phyloP scores from a whole-genome alignment of 2,888 invertebrate species.

The Tipula confusa region DNA sequence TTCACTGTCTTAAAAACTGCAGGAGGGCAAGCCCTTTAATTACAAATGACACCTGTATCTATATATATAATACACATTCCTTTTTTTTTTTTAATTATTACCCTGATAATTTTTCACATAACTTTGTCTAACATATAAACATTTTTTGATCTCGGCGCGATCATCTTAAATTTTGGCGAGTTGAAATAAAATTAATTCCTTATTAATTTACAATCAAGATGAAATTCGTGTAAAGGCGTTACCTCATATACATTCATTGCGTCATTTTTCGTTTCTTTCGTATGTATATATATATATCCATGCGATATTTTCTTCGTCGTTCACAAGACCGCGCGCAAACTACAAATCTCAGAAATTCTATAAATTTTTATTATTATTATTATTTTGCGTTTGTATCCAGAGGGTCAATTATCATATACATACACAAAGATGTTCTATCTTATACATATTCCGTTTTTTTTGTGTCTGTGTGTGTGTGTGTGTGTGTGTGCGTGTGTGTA shows the following conservation, averaged over 20 bases:
- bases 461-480: too few relatives aligned
- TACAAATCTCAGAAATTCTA: not conserved
- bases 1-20: too few relatives aligned
- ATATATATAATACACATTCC: too few relatives aligned
- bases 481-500: too few relatives aligned
- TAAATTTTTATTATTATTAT: slow-evolving; percentile 12
- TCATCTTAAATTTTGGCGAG: not conserved
- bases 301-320: not conserved
- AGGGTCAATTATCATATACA: slow-evolving; percentile 14
- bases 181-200: not conserved
- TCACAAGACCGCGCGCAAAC: not conserved
- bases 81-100: too few relatives aligned
- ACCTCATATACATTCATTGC: not conserved
- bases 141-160: not conserved
- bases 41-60: too few relatives aligned
- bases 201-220: not conserved
- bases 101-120: too few relatives aligned
- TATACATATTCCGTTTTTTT: not conserved
- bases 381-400: slow-evolving; percentile 6
- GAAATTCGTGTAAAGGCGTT: slow-evolving; percentile 12
- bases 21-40: too few relatives aligned
- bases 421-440: too few relatives aligned
- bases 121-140: too few relatives aligned
- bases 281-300: not conserved
- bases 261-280: not conserved